These are phyloP conservation scores for Sarcophaga carnaria DNA, from an alignment of 2,888 invertebrate genomes.

Conservation along the genomic window DNA sequence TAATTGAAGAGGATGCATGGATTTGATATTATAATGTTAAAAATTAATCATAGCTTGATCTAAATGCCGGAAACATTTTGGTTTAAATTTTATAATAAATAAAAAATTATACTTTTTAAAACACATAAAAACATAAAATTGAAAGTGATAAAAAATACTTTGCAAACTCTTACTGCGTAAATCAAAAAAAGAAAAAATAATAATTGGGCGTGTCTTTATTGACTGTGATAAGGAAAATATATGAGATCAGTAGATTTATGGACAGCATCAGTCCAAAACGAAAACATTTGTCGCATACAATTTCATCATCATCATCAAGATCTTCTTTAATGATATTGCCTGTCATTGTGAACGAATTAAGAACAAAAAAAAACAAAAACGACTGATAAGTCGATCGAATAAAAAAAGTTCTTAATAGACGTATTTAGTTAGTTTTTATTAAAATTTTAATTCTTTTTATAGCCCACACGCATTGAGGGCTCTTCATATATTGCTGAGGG, in stretches of 20 bases:
- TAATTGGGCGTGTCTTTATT: not conserved
- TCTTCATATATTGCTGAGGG: slow-evolving; percentile 93
- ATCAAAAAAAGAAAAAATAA: not conserved
- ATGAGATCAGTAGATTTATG: not conserved
- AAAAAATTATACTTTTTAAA: too few relatives aligned
- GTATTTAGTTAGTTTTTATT: not conserved
- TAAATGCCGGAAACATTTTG: too few relatives aligned
- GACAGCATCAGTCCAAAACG: not conserved
- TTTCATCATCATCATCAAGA: not conserved
- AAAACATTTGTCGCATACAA: not conserved
- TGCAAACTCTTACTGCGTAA: too few relatives aligned
- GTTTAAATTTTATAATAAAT: too few relatives aligned
- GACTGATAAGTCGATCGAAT: not conserved
- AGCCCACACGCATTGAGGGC: slow-evolving; percentile 91
- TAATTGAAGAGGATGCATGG: too few relatives aligned
- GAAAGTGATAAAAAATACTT: too few relatives aligned
- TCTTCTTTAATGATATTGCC: not conserved
- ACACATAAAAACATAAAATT: too few relatives aligned
- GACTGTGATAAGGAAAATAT: not conserved
- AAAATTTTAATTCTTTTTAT: slow-evolving; percentile 61
- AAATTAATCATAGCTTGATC: too few relatives aligned
- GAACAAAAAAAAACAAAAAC: not conserved
- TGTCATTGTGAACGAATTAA: not conserved
- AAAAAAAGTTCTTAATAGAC: too few relatives aligned
- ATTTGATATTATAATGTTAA: too few relatives aligned